Evolutionary conservation across 2,797 vertebrate species (phyloP), one percentile per base, ranked within the genome.

Genomic region (Rhinella marina): DNA sequence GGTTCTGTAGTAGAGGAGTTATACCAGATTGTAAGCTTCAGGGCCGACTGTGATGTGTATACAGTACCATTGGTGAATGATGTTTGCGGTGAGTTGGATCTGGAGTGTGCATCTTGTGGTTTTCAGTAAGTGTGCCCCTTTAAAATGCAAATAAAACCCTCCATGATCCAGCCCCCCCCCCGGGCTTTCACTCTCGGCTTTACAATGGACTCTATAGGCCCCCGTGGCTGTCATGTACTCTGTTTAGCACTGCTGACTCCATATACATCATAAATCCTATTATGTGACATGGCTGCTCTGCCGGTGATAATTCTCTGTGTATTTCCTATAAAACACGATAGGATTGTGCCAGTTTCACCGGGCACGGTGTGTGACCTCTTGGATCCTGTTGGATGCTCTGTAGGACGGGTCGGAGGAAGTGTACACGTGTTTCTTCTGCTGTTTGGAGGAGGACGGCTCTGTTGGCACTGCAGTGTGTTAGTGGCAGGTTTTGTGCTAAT

Each of bases 391-490:
- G 27, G 68, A 41, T 72, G 29, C 75, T 16, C 50, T 16, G 48
- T 77, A 50, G 41, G 72, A 41, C n/a, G 50, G 14, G 23, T 27
- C 13, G 2, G 57, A 19, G 56, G 29, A 64, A n/a, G 9, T 41
- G 57, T 62, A 10, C 57, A 81, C 59, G 59, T 62, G 73, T 52
- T 21, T 80, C 56, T 48, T 54, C 9, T 68, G 41, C 14, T 17
- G 61, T 52, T 70, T 25, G 81, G 64, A 83, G 81, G 81, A 70
- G 50, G 70, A 9, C 48, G 52, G 61, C 16, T 82, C 4, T 48
- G 12, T 82, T 52, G 52, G 56, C 56, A 21, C 23, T 21, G 56
- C 19, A 32, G 17, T 80, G 29, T 79, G 29, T 56, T 61, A 61
- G 27, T 6, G 27, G 3, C 78, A 79, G 27, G 27, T 48, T 0